Conservation (phyloP, 2,113 vertebrate species). For the Narcine bancroftii region DNA sequence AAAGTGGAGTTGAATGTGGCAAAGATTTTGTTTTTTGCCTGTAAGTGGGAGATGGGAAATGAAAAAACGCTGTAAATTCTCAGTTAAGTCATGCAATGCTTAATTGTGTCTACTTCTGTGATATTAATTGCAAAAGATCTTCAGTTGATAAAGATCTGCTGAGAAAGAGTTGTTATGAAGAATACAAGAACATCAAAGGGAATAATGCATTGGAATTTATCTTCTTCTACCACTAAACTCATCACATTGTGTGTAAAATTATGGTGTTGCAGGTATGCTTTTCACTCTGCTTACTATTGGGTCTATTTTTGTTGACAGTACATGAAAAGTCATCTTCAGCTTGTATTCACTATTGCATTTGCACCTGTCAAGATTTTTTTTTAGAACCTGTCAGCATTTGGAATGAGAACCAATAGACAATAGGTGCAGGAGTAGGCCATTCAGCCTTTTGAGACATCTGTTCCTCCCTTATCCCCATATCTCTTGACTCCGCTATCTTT, state of each 20-base stretch:
- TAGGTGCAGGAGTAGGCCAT: too few relatives aligned
- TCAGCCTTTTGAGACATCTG: too few relatives aligned
- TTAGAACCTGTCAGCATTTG: neutral
- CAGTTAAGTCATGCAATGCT: neutral
- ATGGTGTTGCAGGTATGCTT: neutral
- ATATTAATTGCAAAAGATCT: neutral
- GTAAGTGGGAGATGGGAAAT: neutral
- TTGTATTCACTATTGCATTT: neutral
- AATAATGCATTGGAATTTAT: neutral
- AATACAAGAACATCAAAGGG: neutral
- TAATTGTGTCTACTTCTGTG: neutral
- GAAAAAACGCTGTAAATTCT: slow-evolving; percentile 5
- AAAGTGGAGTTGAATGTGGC: neutral
- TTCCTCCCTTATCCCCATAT: too few relatives aligned
- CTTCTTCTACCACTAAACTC: neutral
- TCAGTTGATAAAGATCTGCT: slow-evolving; percentile 19
- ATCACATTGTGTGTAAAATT: neutral
- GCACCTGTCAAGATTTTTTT: neutral
- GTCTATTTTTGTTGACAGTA: neutral
- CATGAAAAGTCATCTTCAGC: neutral
- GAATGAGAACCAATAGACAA: too few relatives aligned
- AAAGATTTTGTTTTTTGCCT: neutral
- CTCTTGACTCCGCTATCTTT: too few relatives aligned
- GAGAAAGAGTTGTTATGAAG: neutral
- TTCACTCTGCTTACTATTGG: neutral